phyloP scores from a whole-genome alignment of 2,888 invertebrate species.

The Limenitis arthemis region DNA sequence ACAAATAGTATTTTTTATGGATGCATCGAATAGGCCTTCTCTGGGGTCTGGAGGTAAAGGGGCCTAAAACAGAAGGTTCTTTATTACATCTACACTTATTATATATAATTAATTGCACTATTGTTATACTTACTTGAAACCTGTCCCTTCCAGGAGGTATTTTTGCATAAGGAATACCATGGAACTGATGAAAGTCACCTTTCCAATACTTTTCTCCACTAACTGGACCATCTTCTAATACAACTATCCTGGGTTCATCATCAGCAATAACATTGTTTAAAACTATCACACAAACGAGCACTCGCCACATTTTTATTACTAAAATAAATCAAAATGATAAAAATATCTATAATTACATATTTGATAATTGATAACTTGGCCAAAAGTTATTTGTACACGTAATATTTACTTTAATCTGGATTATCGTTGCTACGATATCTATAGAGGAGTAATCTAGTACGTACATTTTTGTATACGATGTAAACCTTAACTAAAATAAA shows the following conservation, averaged over 20 bases:
- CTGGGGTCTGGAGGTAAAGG: conserved; percentile 51
- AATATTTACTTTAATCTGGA: conserved; percentile 11
- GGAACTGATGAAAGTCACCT: conserved; percentile 58
- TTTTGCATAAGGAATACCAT: conserved; percentile 53
- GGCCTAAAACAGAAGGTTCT: conserved; percentile 38
- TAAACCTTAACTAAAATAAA: no score
- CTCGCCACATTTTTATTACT: conserved; percentile 34
- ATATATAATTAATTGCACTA: background rate
- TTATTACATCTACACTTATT: background rate
- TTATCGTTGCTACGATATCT: background rate
- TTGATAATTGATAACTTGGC: conserved; percentile 17
- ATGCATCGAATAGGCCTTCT: conserved; percentile 39
- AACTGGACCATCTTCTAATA: conserved; percentile 44
- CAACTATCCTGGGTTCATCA: conserved; percentile 34
- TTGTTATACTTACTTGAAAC: conserved; percentile 43
- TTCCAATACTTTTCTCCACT: conserved; percentile 55
- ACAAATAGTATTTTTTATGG: conserved; percentile 35
- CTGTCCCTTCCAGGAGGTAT: conserved; percentile 48
- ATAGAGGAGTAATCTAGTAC: background rate
- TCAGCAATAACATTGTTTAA: conserved; percentile 28
- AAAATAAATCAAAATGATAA: conserved; percentile 17
- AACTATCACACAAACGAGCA: conserved; percentile 28
- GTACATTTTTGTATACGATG: no score
- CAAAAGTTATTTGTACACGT: conserved; percentile 20
- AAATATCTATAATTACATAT: conserved; percentile 8